Evolutionary conservation across 2,113 vertebrate species (phyloP), one percentile per base, ranked within the genome.

Genomic region (Xiphophorus maculatus): DNA sequence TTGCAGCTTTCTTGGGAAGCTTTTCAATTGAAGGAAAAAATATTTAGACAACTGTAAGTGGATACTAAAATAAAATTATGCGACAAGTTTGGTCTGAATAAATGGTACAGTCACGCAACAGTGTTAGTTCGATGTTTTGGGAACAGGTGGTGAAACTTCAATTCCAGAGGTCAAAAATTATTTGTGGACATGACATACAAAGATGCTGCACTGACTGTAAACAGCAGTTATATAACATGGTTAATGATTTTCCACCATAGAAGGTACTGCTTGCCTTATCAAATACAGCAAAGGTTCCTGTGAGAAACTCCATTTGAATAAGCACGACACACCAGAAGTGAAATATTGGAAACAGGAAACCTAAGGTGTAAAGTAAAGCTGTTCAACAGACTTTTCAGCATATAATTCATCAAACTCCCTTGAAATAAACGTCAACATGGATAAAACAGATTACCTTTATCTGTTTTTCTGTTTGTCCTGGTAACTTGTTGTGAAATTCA

Each of bases 221-320:
- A 81, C 37, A 51, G 5, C 28, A 71, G 71, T 93, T 91, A 90
- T 48, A 72, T 84, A 92, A 93, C 68, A 58, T 22, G 54, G 87
- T 93, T 91, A 91, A 92, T 93, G 87, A 93, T 93, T 92, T 88
- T 85, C 86, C 80, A 69, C 32, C 71, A 81, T 71, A 84, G 11
- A 19, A 76, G 61, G 29, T 62, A 44, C 37, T 29, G 65, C 32
- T 25, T 70, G 76, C 77, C 79, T 77, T 84, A 81, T 76, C 77
- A 82, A 83, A 86, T 33, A 63, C 58, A 79, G 63, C 64, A 73
- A 25, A 66, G 5, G 70, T 68, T 66, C 58, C 65, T 75, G 33
- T 51, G 44, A 67, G 64, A 32, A 54, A 40, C 29, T 48, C 30
- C 42, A 35, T 19, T 25, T 67, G 69, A 37, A 40, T 29, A 22